phyloP scores from a whole-genome alignment of 2,113 vertebrate species.

The Microcebus lehilahytsara region DNA sequence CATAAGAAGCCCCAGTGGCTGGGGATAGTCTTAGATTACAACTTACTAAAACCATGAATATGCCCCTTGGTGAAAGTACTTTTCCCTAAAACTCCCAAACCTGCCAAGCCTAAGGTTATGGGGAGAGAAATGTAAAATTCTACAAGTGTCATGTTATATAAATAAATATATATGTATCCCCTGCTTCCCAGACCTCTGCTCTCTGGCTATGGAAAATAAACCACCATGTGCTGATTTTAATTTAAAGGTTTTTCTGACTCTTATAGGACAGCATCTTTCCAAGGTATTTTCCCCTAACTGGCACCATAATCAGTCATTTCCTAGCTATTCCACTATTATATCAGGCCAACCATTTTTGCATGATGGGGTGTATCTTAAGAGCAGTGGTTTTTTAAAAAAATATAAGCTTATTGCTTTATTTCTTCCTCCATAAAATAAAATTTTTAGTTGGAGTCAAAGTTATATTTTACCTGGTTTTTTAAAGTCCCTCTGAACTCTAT shows the following conservation, averaged over 20 bases:
- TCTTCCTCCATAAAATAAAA: background rate
- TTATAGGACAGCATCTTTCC: rapidly evolving
- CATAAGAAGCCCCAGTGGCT: background rate
- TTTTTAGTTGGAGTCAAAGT: background rate
- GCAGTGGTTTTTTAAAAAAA: background rate
- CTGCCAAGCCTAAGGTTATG: rapidly evolving
- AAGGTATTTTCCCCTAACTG: background rate
- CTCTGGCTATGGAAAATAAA: background rate
- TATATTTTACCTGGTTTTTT: background rate
- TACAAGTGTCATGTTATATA: background rate
- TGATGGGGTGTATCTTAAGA: background rate
- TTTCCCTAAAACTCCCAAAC: background rate
- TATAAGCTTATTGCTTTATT: background rate
- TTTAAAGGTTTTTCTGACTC: background rate
- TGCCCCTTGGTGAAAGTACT: background rate
- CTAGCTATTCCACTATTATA: background rate
- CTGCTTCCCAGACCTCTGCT: background rate
- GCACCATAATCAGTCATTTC: background rate
- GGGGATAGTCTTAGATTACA: background rate
- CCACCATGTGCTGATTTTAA: background rate
- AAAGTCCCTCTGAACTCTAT: background rate
- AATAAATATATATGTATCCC: background rate
- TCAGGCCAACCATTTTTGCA: background rate
- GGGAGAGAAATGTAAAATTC: background rate
- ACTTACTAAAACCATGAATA: background rate